Evolutionary conservation across 1,140 invertebrate species (phyloP).

Genomic region (Drosophila chauvacae): DNA sequence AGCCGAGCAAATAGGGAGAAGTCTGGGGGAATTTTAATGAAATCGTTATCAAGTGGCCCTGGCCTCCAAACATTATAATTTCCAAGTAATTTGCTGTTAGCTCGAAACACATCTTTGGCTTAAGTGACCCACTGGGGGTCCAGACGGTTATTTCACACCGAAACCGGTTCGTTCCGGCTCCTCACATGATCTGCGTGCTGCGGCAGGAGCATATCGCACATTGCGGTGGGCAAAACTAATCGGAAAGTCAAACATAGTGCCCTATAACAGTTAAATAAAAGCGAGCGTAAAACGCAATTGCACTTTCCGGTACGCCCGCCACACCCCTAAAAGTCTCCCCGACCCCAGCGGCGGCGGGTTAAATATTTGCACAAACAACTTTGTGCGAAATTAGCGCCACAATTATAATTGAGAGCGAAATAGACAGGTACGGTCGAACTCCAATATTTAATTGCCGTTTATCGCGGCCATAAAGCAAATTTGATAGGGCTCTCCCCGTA

Average conservation of each 20-base stretch:
- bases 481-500: constrained; percentile 32
- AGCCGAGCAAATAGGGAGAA: neutral
- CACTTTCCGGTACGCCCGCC: constrained; percentile 48
- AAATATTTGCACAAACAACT: constrained; percentile 67
- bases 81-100: neutral
- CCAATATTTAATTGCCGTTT: constrained; percentile 61
- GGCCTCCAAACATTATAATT: constrained; percentile 2
- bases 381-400: constrained; percentile 62
- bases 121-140: constrained; percentile 18
- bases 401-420: constrained; percentile 57
- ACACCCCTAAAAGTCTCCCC: constrained; percentile 3
- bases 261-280: constrained; percentile 44
- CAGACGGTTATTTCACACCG: constrained; percentile 8
- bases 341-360: neutral
- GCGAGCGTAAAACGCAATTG: constrained; percentile 70
- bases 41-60: constrained; percentile 7
- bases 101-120: neutral
- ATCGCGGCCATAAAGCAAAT: constrained; percentile 38
- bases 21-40: neutral
- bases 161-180: constrained; percentile 19
- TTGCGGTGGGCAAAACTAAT: constrained; percentile 38
- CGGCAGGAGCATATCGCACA: constrained; percentile 16
- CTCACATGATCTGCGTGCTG: constrained; percentile 40
- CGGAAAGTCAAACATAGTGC: constrained; percentile 42
- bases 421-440: constrained; percentile 53